Evolutionary conservation across 1,140 invertebrate species (phyloP).

Genomic region (Asobara japonica): DNA sequence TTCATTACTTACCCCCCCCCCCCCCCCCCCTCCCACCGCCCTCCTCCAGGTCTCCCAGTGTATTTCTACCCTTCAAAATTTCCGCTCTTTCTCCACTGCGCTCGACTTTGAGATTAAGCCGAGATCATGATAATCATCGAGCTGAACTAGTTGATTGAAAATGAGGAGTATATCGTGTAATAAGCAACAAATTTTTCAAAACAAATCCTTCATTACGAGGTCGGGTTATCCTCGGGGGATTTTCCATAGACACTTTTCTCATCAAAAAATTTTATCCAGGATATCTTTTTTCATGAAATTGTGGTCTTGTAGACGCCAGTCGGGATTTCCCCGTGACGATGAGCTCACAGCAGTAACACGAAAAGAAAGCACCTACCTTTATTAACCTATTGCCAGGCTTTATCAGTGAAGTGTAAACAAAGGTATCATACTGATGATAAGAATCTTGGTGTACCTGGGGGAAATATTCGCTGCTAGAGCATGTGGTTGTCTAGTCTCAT

Average conservation of each 20-base stretch:
- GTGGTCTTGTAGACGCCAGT: background rate
- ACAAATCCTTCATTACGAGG: background rate
- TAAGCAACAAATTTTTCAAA: background rate
- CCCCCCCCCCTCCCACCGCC: slow-evolving; percentile 47
- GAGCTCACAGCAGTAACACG: background rate
- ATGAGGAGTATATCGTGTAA: slow-evolving; percentile 36
- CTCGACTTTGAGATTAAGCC: slow-evolving; percentile 45
- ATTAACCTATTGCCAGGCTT: slow-evolving; percentile 1
- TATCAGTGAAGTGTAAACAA: background rate
- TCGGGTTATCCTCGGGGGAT: background rate
- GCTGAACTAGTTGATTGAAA: slow-evolving; percentile 59
- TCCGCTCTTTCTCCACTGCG: slow-evolving; percentile 36
- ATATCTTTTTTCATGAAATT: background rate
- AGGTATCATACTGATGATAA: slow-evolving; percentile 1
- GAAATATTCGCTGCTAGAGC: background rate
- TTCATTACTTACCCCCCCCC: slow-evolving; percentile 65
- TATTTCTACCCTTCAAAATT: slow-evolving; percentile 55
- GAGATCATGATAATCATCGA: slow-evolving; percentile 51
- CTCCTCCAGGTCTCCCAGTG: slow-evolving; percentile 41
- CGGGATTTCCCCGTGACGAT: background rate
- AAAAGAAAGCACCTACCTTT: background rate
- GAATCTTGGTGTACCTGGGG: background rate
- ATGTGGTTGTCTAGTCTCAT: slow-evolving; percentile 6
- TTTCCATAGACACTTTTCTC: background rate
- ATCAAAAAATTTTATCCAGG: background rate